Conservation (phyloP, 2,888 invertebrate species). For the Microctonus aethiopoides region DNA sequence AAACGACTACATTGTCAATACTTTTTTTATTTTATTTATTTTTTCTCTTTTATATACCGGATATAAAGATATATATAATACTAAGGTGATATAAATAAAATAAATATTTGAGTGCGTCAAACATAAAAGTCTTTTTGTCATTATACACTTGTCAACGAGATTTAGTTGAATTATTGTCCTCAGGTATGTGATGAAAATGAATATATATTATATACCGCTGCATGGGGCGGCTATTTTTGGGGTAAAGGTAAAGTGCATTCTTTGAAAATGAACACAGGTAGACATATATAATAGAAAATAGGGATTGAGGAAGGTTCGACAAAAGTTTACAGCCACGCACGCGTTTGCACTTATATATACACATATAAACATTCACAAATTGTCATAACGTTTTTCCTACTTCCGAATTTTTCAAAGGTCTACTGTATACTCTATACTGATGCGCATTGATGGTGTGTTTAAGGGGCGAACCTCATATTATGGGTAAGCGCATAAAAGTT, state of each 20-base stretch:
- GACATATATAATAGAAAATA: not conserved
- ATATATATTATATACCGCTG: not conserved
- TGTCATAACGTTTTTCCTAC: not conserved
- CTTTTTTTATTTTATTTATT: too few species aligned
- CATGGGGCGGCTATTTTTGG: not conserved
- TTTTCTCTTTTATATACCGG: not conserved
- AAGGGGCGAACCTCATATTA: not conserved
- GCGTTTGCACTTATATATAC: not conserved
- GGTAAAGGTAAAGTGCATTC: not conserved
- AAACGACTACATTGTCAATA: not conserved
- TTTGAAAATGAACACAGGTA: not conserved
- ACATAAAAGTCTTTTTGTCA: conserved; percentile 2
- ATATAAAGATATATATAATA: not conserved
- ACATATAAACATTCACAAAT: not conserved
- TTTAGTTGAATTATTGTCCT: conserved; percentile 4
- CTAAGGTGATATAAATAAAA: not conserved
- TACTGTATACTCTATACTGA: not conserved
- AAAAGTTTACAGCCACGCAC: not conserved
- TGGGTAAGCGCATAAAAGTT: not conserved
- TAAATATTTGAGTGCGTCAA: not conserved
- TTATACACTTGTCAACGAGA: not conserved
- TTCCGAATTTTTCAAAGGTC: not conserved
- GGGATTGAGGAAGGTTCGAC: not conserved
- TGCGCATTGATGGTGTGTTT: not conserved
- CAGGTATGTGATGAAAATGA: conserved; percentile 6